Base-by-base conservation (phyloP, 1,140 invertebrate species). In the Drosophila rhopaloa region DNA sequence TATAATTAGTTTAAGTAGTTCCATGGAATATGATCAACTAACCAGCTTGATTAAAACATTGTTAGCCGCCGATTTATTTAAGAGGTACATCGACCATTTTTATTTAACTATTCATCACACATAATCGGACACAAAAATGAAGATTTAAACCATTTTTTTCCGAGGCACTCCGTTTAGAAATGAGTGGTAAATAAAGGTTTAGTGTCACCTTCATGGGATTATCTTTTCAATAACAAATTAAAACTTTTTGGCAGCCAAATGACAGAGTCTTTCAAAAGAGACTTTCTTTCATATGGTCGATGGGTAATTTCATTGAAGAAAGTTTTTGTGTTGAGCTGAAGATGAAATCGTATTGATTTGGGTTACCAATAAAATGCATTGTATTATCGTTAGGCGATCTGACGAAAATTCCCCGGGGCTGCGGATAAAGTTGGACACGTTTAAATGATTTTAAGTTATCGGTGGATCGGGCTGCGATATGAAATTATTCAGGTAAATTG, bases 321-420 rank as follows among this genome's bases (percentile, higher is more conserved):
- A 62, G 59, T 62, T 60, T 32, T 35, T 13, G 27, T 27, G 47
- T 16, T 51, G 10, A n/a, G 13, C 37, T 16, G 6, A 29, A 32
- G 37, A 62, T 62, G 54, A 62, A 59, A 62, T 41, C 59, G 54
- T 13, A n/a, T 59, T 41, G 37, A 62, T 59, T 59, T 14, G 14
- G 24, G 35, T 27, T 16, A n/a, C 8, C 53, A 14, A 19, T 58
- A 24, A 32, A 19, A 41, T 41, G 59, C 55, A 32, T 41, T 41
- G 37, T 59, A 32, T 57, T 58, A 41, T 61, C 37, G 29, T 32
- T 32, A 32, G 29, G 29, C 29, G 14, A 38, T 24, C 51, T 13
- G 47, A 54, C 13, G 9, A 14, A 16, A 37, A 6, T 35, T 16
- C 14, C 13, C 46, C 46, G 13, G 41, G 14, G 38, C 13, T 2